phyloP scores from a whole-genome alignment of 2,888 invertebrate genomes.

The Drosophila pseudotalamancana region DNA sequence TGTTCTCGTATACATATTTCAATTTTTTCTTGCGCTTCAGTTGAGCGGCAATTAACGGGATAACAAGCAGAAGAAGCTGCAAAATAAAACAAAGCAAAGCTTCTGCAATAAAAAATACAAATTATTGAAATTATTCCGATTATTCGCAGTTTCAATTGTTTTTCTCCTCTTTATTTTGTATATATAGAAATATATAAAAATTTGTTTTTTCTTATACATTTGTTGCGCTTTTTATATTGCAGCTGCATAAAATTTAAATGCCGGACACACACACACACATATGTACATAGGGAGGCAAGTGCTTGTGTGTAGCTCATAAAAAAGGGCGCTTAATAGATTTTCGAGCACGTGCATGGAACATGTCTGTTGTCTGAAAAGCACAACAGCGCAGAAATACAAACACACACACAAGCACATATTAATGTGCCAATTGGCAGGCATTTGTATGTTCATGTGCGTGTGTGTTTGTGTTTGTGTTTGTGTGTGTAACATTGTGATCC shows the following conservation, averaged over 20 bases:
- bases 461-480: conserved; percentile 6
- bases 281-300: background rate
- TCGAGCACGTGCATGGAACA: conserved; percentile 66
- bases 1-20: background rate
- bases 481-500: conserved; percentile 56
- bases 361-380: conserved; percentile 42
- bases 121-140: conserved; percentile 9
- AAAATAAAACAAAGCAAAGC: conserved; percentile 1
- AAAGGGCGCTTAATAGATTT: conserved; percentile 70
- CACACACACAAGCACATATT: conserved; percentile 2
- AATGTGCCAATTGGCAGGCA: conserved; percentile 23
- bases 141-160: background rate
- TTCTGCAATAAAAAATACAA: background rate
- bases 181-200: too few species aligned
- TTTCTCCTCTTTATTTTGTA: too few species aligned
- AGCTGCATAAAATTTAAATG: conserved; percentile 22
- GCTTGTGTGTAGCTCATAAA: conserved; percentile 26
- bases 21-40: conserved; percentile 12
- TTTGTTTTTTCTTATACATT: too few species aligned
- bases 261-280: conserved; percentile 4
- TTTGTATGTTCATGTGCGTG: conserved; percentile 3
- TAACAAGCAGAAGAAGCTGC: background rate
- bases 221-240: background rate
- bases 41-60: conserved; percentile 38
- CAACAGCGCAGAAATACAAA: conserved; percentile 1